A percentile compares a stretch with the other conserved stretches of the same genome.
Evolutionary conservation across 2,888 invertebrate genomes (phyloP).

Genomic region (Lepidocyrtinus sp.): DNA sequence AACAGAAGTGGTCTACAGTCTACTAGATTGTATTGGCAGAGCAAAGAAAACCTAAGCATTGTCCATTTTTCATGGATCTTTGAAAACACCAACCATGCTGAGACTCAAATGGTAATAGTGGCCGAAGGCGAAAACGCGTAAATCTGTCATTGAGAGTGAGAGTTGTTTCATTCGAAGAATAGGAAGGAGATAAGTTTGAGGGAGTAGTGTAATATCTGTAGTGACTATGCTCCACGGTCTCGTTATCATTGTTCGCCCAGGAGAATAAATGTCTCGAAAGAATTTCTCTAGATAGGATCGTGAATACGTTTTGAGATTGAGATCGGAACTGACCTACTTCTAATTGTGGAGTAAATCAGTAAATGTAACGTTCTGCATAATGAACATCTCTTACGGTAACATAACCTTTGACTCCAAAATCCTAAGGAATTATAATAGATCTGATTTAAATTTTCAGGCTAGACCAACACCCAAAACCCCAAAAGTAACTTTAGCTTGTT

Average conservation of each 20-base stretch:
- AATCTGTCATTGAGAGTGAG: conserved; percentile 57
- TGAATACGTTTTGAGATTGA: conserved; percentile 49
- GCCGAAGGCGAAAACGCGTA: conserved; percentile 46
- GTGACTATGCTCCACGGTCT: conserved; percentile 16
- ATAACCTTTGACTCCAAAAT: neutral
- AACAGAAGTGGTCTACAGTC: too few species aligned
- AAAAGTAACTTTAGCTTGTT: neutral
- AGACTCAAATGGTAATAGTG: conserved; percentile 8
- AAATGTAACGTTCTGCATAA: too few species aligned
- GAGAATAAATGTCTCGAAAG: conserved; percentile 18
- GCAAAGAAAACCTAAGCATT: too few species aligned
- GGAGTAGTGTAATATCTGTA: neutral
- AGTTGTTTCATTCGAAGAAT: conserved; percentile 47
- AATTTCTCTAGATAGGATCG: conserved; percentile 30
- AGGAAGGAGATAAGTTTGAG: conserved; percentile 40
- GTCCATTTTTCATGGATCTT: conserved; percentile 51
- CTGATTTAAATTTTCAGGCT: neutral
- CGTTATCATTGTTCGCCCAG: conserved; percentile 20
- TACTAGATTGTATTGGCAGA: conserved; percentile 22
- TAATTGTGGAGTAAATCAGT: neutral
- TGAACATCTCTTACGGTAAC: too few species aligned
- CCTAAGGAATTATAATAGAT: conserved; percentile 34
- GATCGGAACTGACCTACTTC: conserved; percentile 58
- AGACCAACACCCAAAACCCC: neutral
- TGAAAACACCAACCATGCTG: neutral